Conservation (phyloP, 2,113 vertebrate species). For the Trichomycterus rosablanca region DNA sequence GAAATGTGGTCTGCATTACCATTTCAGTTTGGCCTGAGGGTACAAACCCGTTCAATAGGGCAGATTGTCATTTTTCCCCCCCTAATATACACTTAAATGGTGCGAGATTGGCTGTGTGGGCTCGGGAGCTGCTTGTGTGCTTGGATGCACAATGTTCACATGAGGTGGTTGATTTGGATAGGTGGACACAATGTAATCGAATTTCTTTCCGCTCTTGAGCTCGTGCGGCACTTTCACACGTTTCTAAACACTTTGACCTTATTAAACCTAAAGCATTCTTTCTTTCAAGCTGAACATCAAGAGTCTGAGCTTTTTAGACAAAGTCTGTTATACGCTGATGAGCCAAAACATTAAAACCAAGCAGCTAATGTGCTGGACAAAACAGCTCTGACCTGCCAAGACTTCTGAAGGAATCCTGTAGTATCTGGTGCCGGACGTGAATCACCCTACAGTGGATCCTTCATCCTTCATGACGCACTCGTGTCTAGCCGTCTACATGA, state of each 20-base stretch:
- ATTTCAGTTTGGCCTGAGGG: constrained; percentile 78
- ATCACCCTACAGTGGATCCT: no score
- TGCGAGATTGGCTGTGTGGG: constrained; percentile 68
- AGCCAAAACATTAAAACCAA: no score
- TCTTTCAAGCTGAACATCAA: constrained; percentile 25
- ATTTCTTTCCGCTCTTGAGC: constrained; percentile 59
- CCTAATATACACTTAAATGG: constrained; percentile 71
- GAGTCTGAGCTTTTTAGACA: constrained; percentile 9
- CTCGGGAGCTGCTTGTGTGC: constrained; percentile 59
- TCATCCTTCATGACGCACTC: no score
- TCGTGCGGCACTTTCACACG: constrained; percentile 26
- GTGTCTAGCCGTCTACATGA: no score
- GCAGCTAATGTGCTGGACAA: no score
- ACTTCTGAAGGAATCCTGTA: no score
- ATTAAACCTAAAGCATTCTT: constrained; percentile 25
- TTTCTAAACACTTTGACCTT: constrained; percentile 31
- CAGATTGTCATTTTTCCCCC: constrained; percentile 68
- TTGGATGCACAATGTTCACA: constrained; percentile 64
- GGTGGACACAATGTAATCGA: constrained; percentile 64
- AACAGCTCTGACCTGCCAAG: no score
- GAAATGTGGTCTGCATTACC: constrained; percentile 86
- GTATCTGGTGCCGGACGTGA: no score
- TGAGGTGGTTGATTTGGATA: constrained; percentile 64
- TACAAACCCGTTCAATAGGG: constrained; percentile 76
- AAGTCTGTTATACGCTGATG: no score